phyloP scores from a whole-genome alignment of 2,113 vertebrate species.

The Dendropsophus ebraccatus region DNA sequence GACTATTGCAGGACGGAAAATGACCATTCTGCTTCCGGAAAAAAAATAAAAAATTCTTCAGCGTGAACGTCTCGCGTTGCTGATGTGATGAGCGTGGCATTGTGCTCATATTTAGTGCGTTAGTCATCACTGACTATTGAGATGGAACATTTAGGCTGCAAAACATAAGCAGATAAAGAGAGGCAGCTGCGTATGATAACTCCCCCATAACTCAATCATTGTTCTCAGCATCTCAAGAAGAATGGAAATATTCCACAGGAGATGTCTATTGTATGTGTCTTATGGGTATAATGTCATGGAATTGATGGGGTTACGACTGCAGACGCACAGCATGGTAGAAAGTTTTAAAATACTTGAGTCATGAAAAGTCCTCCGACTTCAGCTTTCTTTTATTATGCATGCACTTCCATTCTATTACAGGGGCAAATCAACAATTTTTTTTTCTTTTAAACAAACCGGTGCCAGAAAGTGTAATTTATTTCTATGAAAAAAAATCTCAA shows the following conservation, averaged over 20 bases:
- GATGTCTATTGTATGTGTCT: background rate
- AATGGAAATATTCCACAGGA: constrained; percentile 9
- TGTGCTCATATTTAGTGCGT: constrained; percentile 1
- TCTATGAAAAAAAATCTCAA: no score
- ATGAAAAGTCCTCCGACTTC: background rate
- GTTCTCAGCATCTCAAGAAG: background rate
- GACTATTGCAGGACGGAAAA: background rate
- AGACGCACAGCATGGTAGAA: background rate
- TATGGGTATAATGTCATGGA: background rate
- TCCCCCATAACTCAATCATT: constrained; percentile 30
- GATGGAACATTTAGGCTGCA: background rate
- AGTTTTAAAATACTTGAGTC: background rate
- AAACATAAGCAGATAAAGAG: constrained; percentile 34
- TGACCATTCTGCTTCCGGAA: background rate
- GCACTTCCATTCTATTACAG: background rate
- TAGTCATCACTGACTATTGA: constrained; percentile 27
- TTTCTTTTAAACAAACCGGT: no score
- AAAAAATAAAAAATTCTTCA: background rate
- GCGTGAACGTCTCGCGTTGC: background rate
- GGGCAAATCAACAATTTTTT: no score
- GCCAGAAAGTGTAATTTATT: no score
- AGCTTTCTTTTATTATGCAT: background rate
- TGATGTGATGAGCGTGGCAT: background rate
- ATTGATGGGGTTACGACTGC: background rate
- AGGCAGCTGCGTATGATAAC: constrained; percentile 35